Evolutionary conservation across 2,888 invertebrate species (phyloP).

Genomic region (Nomada hirtipes): DNA sequence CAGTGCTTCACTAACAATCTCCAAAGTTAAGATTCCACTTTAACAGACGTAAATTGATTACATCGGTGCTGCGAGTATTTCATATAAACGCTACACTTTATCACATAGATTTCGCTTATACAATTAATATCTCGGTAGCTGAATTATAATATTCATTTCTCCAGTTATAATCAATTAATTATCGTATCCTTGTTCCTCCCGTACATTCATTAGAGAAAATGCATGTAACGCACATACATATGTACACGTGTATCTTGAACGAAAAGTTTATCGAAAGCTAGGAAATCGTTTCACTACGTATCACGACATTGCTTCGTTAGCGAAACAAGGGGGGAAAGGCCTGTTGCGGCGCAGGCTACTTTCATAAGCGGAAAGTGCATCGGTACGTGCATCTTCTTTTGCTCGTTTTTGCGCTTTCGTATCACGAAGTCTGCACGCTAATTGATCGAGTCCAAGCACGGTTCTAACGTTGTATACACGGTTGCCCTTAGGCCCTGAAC

Average conservation of each 20-base stretch:
- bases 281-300: background rate
- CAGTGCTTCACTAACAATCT: background rate
- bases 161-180: background rate
- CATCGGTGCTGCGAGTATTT: background rate
- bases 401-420: conserved; percentile 69
- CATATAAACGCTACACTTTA: background rate
- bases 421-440: conserved; percentile 75
- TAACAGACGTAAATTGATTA: background rate
- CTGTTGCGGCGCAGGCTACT: conserved; percentile 38
- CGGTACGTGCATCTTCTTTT: conserved; percentile 71
- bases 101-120: too few species aligned
- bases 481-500: conserved; percentile 67
- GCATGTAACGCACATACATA: background rate
- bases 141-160: too few species aligned
- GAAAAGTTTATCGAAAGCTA: background rate
- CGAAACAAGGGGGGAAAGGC: background rate
- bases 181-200: background rate
- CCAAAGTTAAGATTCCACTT: background rate
- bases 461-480: conserved; percentile 69
- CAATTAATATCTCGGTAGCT: too few species aligned
- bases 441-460: conserved; percentile 78
- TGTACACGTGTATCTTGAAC: background rate
- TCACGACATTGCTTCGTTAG: background rate
- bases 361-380: conserved; percentile 73
- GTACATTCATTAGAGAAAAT: too few species aligned